Evolutionary conservation across 2,888 invertebrate species (phyloP).

Genomic region (Perizoma affinitatum): DNA sequence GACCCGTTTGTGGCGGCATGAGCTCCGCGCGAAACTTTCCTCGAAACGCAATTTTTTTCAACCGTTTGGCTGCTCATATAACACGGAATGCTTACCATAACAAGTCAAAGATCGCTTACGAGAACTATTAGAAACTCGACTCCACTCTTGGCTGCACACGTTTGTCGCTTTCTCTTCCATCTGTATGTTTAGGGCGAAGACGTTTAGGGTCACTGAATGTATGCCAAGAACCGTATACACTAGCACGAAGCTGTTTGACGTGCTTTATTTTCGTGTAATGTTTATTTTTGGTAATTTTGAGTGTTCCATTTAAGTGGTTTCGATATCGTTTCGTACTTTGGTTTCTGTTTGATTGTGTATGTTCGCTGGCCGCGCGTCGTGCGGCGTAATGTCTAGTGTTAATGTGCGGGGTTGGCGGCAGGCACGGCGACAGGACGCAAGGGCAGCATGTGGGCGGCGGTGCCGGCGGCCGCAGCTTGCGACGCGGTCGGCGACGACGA

Average conservation of each 20-base stretch:
- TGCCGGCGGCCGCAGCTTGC: constrained; percentile 73
- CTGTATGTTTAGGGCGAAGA: constrained; percentile 78
- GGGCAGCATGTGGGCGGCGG: constrained; percentile 83
- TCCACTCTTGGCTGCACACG: constrained; percentile 83
- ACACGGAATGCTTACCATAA: constrained; percentile 82
- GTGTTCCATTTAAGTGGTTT: constrained; percentile 78
- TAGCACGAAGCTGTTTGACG: constrained; percentile 83
- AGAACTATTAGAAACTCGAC: constrained; percentile 81
- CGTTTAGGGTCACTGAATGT: constrained; percentile 60
- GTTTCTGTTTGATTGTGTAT: constrained; percentile 50
- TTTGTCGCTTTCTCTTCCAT: constrained; percentile 80
- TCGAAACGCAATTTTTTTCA: constrained; percentile 61
- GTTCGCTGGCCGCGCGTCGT: constrained; percentile 9
- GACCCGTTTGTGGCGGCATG: constrained; percentile 58
- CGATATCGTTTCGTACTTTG: constrained; percentile 64
- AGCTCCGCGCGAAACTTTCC: constrained; percentile 58
- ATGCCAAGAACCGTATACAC: constrained; percentile 75
- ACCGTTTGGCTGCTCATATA: constrained; percentile 74
- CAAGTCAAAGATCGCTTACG: constrained; percentile 74
- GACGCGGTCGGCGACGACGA: constrained; percentile 68
- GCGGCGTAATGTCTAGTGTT: background rate
- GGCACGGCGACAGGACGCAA: constrained; percentile 83
- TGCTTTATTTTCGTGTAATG: constrained; percentile 80
- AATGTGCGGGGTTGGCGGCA: constrained; percentile 44
- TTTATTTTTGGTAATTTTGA: constrained; percentile 70